Evolutionary conservation across 1,140 invertebrate genomes (phyloP), one percentile per base, ranked within the genome.

Genomic region (Listronotus oregonensis): DNA sequence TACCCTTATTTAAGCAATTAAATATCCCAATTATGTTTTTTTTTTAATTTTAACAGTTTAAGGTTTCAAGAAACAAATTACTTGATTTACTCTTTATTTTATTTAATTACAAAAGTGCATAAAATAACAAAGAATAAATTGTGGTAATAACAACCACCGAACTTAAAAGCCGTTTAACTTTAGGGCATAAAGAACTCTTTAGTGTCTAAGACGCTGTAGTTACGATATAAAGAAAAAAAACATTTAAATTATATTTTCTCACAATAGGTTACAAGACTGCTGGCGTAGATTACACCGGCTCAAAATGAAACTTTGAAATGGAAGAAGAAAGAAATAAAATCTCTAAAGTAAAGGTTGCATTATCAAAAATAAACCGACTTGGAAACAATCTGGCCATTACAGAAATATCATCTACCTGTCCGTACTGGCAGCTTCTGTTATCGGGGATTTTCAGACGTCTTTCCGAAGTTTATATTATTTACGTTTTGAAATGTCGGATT

Each of bases 401-500:
- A 59, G 43, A 59, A 59, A 59, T 59, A 59, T 49, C 56, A 40
- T 59, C 56, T 59, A 59, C 56, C 56, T 59, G 56, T 59, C 56
- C 43, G 32, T 43, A 47, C 40, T 46, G 56, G 56, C 40, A 59
- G 56, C 44, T 34, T 49, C 59, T 67, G 58, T 63, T 67, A 67
- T 67, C 65, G 59, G 27, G 39, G 43, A 56, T 56, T 57, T 49
- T 46, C 65, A 67, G 65, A 18, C 65, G 43, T 21, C 49, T 44
- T 21, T 31, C 11, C 17, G 27, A 46, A 37, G 51, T 49, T 57
- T 56, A 42, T 67, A 67, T 67, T 67, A 44, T 37, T 56, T 67
- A 44, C 55, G 59, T 62, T 56, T 66, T 55, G 64, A 66, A 66
- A 59, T 49, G 57, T 61, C 32, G 58, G 56, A 59, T 59, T 59